Evolutionary conservation across 35 echinoderm and acorn worm genomes (phyloP).

Genomic region (Nesometra sesokonis): DNA sequence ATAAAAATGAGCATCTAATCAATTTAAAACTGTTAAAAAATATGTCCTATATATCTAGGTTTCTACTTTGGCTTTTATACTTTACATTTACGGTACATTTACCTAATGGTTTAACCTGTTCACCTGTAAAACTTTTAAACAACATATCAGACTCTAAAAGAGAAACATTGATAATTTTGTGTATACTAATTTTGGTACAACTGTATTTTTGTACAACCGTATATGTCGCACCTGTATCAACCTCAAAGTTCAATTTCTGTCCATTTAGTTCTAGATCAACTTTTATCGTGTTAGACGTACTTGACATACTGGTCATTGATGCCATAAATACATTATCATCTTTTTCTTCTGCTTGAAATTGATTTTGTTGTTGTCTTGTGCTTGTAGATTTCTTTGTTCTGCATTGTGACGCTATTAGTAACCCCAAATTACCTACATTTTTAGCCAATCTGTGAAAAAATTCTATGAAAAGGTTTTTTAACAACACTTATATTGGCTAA

Average conservation of each 20-base stretch:
- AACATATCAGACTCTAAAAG: conserved; percentile 9
- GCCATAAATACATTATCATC: not conserved
- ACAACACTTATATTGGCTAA: too few relatives aligned
- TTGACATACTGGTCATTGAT: not conserved
- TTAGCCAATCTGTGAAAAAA: too few relatives aligned
- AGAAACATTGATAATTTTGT: conserved; percentile 18
- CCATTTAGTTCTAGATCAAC: conserved; percentile 6
- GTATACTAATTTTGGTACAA: conserved; percentile 5
- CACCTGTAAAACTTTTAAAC: conserved; percentile 37
- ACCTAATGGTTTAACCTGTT: conserved; percentile 23
- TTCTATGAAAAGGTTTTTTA: too few relatives aligned
- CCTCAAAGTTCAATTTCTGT: not conserved
- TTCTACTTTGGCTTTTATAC: conserved; percentile 19
- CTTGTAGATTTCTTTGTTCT: not conserved
- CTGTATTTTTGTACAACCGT: too few relatives aligned
- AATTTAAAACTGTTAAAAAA: too few relatives aligned
- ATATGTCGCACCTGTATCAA: conserved; percentile 13
- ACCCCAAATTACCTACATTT: too few relatives aligned
- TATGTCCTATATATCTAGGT: conserved; percentile 16
- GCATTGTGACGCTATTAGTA: not conserved
- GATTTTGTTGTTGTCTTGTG: not conserved
- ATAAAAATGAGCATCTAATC: too few relatives aligned
- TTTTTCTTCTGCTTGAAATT: not conserved
- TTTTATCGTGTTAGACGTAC: not conserved
- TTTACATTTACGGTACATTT: conserved; percentile 7